Conservation (phyloP, 2,888 invertebrate species). For the Napeogenes inachia region DNA sequence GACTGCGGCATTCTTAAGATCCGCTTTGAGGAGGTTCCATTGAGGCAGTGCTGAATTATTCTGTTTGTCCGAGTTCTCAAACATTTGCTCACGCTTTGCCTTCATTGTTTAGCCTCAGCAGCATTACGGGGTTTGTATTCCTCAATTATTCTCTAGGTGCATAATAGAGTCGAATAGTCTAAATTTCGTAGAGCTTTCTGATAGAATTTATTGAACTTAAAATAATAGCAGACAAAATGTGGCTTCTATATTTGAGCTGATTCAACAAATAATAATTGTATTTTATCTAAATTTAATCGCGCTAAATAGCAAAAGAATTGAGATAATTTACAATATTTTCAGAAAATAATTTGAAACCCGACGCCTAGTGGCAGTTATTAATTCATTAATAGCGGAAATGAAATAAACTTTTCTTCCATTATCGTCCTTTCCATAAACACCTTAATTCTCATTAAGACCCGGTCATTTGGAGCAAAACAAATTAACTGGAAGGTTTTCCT, state of each 20-base stretch:
- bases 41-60: conserved; percentile 66
- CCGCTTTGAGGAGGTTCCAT: conserved; percentile 56
- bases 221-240: too few species aligned
- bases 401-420: conserved; percentile 56
- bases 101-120: conserved; percentile 35
- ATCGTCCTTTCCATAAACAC: conserved; percentile 66
- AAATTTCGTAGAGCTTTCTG: not conserved
- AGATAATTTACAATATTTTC: conserved; percentile 9
- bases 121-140: conserved; percentile 36
- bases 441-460: conserved; percentile 66
- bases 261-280: too few species aligned
- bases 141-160: conserved; percentile 22
- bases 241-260: too few species aligned
- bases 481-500: conserved; percentile 54
- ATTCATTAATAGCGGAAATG: conserved; percentile 51
- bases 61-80: conserved; percentile 66
- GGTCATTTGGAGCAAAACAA: conserved; percentile 69
- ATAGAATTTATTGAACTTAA: too few species aligned
- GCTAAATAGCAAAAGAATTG: not conserved
- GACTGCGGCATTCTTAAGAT: conserved; percentile 46
- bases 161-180: not conserved
- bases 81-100: conserved; percentile 42
- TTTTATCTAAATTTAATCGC: too few species aligned
- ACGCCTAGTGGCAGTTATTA: conserved; percentile 36
- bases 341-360: conserved; percentile 11